phyloP scores from a whole-genome alignment of 2,113 vertebrate genomes.

The Salvelinus fontinalis region DNA sequence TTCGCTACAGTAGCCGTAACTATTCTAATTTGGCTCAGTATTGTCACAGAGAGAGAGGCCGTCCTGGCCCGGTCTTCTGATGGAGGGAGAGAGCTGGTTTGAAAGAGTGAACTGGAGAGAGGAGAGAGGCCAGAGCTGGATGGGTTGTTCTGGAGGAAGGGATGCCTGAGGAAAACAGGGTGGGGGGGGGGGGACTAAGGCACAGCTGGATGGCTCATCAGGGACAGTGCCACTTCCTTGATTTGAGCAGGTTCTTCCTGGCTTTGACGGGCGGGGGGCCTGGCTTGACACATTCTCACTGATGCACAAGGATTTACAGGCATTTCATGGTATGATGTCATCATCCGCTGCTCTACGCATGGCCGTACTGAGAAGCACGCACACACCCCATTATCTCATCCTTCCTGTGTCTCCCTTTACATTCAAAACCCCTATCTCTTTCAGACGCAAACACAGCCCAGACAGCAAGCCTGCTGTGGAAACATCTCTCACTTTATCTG shows the following conservation, averaged over 20 bases:
- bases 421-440: conserved; percentile 40
- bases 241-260: conserved; percentile 42
- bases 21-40: conserved; percentile 9
- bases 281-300: conserved; percentile 4
- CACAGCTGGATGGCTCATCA: conserved; percentile 61
- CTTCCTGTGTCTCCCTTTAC: conserved; percentile 9
- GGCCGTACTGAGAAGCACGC: not conserved
- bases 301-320: not conserved
- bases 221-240: conserved; percentile 55
- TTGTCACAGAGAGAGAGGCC: not conserved
- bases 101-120: not conserved
- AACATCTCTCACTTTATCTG: conserved; percentile 49
- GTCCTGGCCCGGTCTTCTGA: not conserved
- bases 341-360: not conserved
- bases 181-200: conserved; percentile 67
- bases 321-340: conserved; percentile 7
- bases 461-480: conserved; percentile 25
- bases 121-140: not conserved
- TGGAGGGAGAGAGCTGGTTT: not conserved
- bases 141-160: conserved; percentile 26
- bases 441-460: conserved; percentile 12
- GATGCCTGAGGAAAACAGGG: conserved; percentile 41
- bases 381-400: conserved; percentile 6
- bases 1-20: not conserved
- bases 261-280: conserved; percentile 17